These are phyloP conservation scores for Rhincodon typus DNA, from an alignment of 2,797 vertebrate species.

Conservation along the genomic window DNA sequence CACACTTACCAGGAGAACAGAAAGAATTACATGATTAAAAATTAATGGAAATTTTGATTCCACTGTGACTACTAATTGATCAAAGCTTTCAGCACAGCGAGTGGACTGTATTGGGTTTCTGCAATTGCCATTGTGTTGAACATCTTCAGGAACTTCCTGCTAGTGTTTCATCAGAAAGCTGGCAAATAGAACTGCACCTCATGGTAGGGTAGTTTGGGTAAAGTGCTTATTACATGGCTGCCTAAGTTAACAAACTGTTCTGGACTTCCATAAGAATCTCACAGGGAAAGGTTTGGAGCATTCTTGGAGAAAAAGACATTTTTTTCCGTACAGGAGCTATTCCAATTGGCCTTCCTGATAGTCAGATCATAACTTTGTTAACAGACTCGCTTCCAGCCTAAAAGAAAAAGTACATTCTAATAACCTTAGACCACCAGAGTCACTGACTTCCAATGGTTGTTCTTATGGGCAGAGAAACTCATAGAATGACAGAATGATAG, in stretches of 20 bases:
- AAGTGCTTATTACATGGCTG: constrained; percentile 10
- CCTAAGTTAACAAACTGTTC: neutral
- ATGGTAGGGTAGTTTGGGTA: neutral
- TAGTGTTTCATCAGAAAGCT: neutral
- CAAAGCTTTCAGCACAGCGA: neutral
- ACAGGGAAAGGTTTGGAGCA: neutral
- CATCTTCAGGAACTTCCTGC: neutral
- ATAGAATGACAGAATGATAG: too few species aligned
- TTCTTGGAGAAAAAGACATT: neutral
- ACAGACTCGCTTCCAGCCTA: neutral
- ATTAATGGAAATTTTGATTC: neutral
- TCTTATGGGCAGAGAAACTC: neutral
- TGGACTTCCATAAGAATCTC: neutral
- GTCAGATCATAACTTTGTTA: neutral
- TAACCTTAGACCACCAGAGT: neutral
- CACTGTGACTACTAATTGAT: neutral
- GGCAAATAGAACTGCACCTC: neutral
- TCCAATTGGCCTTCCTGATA: neutral
- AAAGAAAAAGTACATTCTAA: neutral
- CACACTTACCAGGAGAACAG: neutral
- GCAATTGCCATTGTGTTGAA: neutral
- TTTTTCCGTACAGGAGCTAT: neutral
- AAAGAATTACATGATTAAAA: neutral
- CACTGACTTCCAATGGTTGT: neutral
- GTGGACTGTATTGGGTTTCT: neutral